Percentiles rank a stretch among this genome's conserved stretches.
phyloP scores from a whole-genome alignment of 30 jellyfish, hydroid and myxozoan genomes.

The Sanderia malayensis region DNA sequence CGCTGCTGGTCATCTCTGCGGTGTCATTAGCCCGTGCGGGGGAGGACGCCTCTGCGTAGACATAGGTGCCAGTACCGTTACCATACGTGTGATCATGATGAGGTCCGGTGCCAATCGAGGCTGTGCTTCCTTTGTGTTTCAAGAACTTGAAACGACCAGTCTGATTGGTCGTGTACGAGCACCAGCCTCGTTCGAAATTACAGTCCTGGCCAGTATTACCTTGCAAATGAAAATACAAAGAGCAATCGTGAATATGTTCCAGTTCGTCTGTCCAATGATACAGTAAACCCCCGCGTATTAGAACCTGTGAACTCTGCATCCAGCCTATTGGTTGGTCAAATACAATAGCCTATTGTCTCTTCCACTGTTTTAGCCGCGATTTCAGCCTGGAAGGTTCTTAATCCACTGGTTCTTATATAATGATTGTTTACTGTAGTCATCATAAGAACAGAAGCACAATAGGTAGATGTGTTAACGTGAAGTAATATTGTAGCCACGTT shows the following conservation, averaged over 20 bases:
- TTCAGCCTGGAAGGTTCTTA: too few species aligned
- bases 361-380: too few species aligned
- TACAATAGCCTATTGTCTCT: too few species aligned
- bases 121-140: constrained; percentile 86
- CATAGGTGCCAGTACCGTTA: constrained; percentile 81
- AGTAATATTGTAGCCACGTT: too few species aligned
- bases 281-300: too few species aligned
- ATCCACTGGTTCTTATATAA: too few species aligned
- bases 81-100: constrained; percentile 85
- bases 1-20: constrained; percentile 74
- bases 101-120: constrained; percentile 96
- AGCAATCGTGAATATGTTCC: background rate
- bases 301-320: too few species aligned
- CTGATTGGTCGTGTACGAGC: constrained; percentile 74
- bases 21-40: constrained; percentile 92
- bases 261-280: too few species aligned
- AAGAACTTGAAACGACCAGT: constrained; percentile 68
- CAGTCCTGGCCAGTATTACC: constrained; percentile 96
- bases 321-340: too few species aligned
- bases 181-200: constrained; percentile 79
- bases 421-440: too few species aligned
- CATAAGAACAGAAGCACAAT: too few species aligned
- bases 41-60: constrained; percentile 87
- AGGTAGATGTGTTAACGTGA: too few species aligned
- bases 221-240: background rate